Base-by-base conservation (phyloP, 2,888 invertebrate species). In the Hypomecis punctinalis region DNA sequence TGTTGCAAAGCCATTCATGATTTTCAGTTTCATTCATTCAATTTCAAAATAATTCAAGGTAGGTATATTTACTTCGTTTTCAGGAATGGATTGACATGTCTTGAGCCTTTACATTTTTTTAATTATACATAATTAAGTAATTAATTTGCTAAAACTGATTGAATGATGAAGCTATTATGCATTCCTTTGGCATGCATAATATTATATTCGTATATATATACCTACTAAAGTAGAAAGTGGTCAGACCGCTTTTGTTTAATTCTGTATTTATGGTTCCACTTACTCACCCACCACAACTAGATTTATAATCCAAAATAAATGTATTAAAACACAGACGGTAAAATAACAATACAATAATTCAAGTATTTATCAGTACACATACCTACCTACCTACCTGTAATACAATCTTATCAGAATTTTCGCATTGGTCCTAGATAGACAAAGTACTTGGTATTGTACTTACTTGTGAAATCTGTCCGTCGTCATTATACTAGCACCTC, bases 401-500 rank as follows among this genome's bases (percentile, higher is more conserved):
- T 63, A 52, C 70, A 78, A 85, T 86, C 85, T 85, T 84, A 86
- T 86, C 85, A 70, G 69, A 64, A 64, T 63, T 63, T 70, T 70
- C 73, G 73, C 69, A 72, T 59, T 48, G n/a, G 45, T 37, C 13
- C 13, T 64, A 51, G 53, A 47, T 65, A 67, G 59, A 39, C 48
- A 56, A 8, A 48, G 52, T 53, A 72, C 67, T 52, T 63, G 64
- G 46, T 55, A 66, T 67, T 65, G 64, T 73, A 94, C 94, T 93
- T 87, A 94, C 94, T 94, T 94, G 84, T 94, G 94, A 84, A 94
- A 94, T 84, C 94, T 91, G 84, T 94, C 94, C 52, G 94, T 94
- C 75, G 94, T 92, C 94, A 94, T 94, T 82, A 87, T 69, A 52
- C 40, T 46, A 66, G 59, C 62, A 59, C 68, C 67, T 69, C 60